These are phyloP conservation scores for Spinus pinus DNA, from an alignment of 2,797 vertebrate species.

Conservation along the genomic window DNA sequence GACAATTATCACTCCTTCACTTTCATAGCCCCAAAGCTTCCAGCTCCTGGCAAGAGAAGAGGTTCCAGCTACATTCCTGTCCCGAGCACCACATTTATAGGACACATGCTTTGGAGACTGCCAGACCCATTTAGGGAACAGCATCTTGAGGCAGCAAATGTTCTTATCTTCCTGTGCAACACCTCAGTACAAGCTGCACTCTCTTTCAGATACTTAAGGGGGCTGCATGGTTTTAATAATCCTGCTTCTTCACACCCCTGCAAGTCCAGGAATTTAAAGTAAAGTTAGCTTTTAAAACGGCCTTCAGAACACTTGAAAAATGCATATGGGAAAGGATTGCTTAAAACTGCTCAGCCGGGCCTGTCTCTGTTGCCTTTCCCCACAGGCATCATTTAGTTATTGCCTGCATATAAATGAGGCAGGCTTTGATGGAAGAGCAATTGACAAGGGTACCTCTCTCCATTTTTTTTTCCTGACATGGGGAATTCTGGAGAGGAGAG, in stretches of 20 bases:
- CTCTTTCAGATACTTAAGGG: background rate
- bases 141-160: background rate
- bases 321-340: background rate
- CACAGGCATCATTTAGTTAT: constrained; percentile 43
- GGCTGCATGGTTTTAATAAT: background rate
- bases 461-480: background rate
- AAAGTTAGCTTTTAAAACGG: background rate
- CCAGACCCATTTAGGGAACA: background rate
- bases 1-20: fast-evolving
- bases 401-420: constrained; percentile 46
- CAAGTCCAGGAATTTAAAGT: background rate
- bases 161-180: background rate
- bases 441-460: constrained; percentile 16
- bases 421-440: constrained; percentile 28
- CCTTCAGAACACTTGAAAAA: constrained; percentile 27
- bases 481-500: background rate
- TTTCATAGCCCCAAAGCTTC: background rate
- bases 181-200: background rate
- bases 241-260: background rate
- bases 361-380: constrained; percentile 46
- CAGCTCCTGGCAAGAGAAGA: background rate
- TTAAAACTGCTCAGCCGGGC: constrained; percentile 10
- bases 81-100: background rate
- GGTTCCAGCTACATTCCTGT: background rate
- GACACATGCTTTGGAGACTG: background rate